Base-by-base conservation (phyloP, 1,140 invertebrate genomes). In the Pantala flavescens region DNA sequence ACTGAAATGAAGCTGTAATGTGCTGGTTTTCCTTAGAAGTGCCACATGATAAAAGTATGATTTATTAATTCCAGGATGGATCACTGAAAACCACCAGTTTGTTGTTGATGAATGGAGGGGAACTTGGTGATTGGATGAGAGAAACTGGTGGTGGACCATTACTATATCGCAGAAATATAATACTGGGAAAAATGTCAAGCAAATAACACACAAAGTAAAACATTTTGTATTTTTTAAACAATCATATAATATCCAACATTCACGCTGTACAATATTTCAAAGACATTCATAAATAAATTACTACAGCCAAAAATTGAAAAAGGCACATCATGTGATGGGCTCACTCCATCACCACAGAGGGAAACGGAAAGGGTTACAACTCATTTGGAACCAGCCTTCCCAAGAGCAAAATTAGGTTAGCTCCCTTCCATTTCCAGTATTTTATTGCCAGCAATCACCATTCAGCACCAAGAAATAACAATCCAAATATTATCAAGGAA, bases 41-140 rank as follows among this genome's bases (percentile, higher is more conserved):
- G n/a, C n/a, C n/a, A n/a, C n/a, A n/a, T n/a, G n/a, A n/a, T n/a
- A n/a, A n/a, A n/a, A n/a, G n/a, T n/a, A n/a, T n/a, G n/a, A n/a
- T n/a, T n/a, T n/a, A 3, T 19, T 19, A 5, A 7, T 63, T 63
- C 43, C 75, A 88, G 87, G 82, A 43, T 88, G 87, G 87, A 78
- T 80, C 36, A 82, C 81, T 23, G 80, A 81, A 76, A 80, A 80
- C 10, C 86, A 88, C 80, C 79, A 86, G 43, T 77, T 88, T 28
- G 77, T 82, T 72, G 79, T 87, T 2, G 85, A 84, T 71, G 82
- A 85, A 77, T 87, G 83, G 82, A 80, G 82, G 76, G 81, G 81
- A 71, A 78, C 80, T 73, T 85, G 84, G 84, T 83, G 81, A 78
- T 49, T 78, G 2, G 2, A 70, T n/a, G 2, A 70, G 11, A 70